Percentiles rank a stretch among this genome's conserved stretches.
Conservation (phyloP, 2,113 vertebrate genomes). For the Fregata magnificens region DNA sequence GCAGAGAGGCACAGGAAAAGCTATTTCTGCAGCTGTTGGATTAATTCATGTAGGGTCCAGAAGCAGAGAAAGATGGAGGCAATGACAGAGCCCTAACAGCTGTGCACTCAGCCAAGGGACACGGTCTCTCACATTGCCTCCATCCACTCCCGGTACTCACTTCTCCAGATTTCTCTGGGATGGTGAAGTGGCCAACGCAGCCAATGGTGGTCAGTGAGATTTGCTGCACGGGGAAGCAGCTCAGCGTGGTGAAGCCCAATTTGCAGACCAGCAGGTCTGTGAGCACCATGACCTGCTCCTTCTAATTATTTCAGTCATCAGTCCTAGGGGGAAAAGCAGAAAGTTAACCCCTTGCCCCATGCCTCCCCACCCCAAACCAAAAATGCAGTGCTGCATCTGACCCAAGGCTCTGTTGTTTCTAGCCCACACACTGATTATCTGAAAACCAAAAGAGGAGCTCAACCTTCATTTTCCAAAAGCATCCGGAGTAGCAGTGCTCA, state of each 20-base stretch:
- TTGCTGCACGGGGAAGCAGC: conserved; percentile 75
- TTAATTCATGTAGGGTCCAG: neutral
- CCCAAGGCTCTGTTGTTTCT: neutral
- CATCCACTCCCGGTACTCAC: conserved; percentile 66
- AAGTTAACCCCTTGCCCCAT: neutral
- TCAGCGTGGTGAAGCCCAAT: conserved; percentile 83
- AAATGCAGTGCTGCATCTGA: neutral
- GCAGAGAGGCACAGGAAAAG: neutral
- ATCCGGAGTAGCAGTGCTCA: neutral
- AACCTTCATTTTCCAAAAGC: neutral
- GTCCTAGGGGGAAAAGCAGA: conserved; percentile 52
- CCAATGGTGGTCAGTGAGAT: conserved; percentile 70
- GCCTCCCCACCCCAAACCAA: neutral
- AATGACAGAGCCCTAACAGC: neutral
- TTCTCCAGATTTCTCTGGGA: conserved; percentile 75
- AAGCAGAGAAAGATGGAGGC: neutral
- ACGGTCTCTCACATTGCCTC: neutral
- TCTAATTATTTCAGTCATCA: conserved; percentile 88
- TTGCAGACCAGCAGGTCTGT: conserved; percentile 80
- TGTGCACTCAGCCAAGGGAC: neutral
- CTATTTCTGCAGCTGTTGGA: neutral
- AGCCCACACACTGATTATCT: neutral
- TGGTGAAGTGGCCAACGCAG: conserved; percentile 72
- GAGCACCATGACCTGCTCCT: conserved; percentile 77
- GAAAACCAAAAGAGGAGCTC: neutral